Percentiles rank a stretch among this genome's conserved stretches.
Conservation (phyloP, 2,888 invertebrate species). For the Cheilosia grossa region DNA sequence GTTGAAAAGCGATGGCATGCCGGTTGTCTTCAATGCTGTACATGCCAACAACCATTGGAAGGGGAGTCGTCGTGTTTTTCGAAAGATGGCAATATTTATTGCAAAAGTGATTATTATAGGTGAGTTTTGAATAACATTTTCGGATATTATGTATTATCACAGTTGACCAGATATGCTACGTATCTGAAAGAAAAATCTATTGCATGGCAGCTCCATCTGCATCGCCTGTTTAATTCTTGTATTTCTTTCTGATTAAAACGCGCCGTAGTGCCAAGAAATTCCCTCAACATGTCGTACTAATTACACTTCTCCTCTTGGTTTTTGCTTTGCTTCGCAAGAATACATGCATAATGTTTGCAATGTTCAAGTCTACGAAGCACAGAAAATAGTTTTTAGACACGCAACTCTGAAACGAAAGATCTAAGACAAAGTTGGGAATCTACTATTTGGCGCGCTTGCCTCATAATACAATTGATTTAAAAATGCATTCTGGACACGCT, state of each 20-base stretch:
- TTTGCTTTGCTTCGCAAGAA: conserved; percentile 61
- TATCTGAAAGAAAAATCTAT: conserved; percentile 41
- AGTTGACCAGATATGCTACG: neutral
- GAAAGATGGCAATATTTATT: conserved; percentile 96
- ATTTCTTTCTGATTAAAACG: conserved; percentile 39
- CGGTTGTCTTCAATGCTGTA: conserved; percentile 94
- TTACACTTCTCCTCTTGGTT: conserved; percentile 60
- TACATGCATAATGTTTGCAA: conserved; percentile 70
- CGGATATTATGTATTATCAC: conserved; percentile 4
- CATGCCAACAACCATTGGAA: conserved; percentile 94
- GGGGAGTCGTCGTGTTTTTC: conserved; percentile 96
- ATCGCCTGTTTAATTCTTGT: conserved; percentile 23
- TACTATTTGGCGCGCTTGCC: conserved; percentile 54
- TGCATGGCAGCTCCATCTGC: conserved; percentile 17
- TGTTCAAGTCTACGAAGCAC: conserved; percentile 73
- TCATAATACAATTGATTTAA: conserved; percentile 46
- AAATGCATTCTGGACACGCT: conserved; percentile 66
- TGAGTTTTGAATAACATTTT: conserved; percentile 84
- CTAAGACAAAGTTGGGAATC: conserved; percentile 70
- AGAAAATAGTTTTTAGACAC: conserved; percentile 73
- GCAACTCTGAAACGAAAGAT: conserved; percentile 65
- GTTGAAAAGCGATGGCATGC: conserved; percentile 97
- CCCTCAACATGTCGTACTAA: conserved; percentile 71
- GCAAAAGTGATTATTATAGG: conserved; percentile 98
- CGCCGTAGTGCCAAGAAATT: conserved; percentile 66